phyloP scores from a whole-genome alignment of 2,113 vertebrate genomes.

The Isurus oxyrinchus region DNA sequence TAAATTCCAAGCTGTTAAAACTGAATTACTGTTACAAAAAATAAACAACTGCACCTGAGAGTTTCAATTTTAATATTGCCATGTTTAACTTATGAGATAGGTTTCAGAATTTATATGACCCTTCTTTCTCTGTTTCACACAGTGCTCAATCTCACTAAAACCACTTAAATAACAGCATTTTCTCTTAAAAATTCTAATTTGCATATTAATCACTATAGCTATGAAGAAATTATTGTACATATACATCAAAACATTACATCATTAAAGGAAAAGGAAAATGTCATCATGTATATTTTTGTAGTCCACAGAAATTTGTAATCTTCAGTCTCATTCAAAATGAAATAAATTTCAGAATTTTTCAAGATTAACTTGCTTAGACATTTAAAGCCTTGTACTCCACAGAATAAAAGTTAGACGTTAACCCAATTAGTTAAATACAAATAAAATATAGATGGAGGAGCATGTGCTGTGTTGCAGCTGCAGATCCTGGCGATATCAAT shows the following conservation, averaged over 20 bases:
- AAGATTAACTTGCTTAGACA: background rate
- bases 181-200: background rate
- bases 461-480: too few relatives aligned
- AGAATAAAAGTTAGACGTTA: background rate
- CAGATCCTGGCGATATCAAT: too few relatives aligned
- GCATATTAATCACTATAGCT: background rate
- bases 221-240: background rate
- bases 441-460: too few relatives aligned
- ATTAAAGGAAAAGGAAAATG: background rate
- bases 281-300: background rate
- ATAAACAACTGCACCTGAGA: background rate
- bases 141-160: background rate
- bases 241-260: background rate
- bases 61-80: background rate
- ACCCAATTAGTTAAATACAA: too few relatives aligned
- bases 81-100: background rate
- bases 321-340: background rate
- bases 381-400: background rate
- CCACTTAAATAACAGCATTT: background rate
- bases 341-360: background rate
- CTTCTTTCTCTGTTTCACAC: background rate
- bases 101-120: background rate
- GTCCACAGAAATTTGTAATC: background rate
- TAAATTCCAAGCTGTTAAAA: background rate
- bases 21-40: background rate